phyloP scores from a whole-genome alignment of 2,797 vertebrate genomes.

The Silurus aristotelis region DNA sequence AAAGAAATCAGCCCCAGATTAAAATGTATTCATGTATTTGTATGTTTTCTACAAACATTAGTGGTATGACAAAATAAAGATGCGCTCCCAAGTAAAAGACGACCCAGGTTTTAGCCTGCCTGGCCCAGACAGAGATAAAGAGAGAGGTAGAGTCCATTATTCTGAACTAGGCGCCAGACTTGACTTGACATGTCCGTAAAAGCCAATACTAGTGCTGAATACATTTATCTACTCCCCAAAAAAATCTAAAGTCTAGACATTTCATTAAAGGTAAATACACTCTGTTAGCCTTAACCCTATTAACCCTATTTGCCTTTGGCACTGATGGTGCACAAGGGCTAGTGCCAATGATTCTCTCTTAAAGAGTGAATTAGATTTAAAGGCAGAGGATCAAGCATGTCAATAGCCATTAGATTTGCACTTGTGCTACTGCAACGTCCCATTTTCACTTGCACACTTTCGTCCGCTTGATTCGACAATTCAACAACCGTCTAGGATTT shows the following conservation, averaged over 20 bases:
- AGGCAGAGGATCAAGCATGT: slow-evolving; percentile 75
- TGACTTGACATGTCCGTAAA: slow-evolving; percentile 37
- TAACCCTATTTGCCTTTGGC: slow-evolving; percentile 63
- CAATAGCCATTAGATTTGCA: slow-evolving; percentile 70
- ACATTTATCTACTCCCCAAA: slow-evolving; percentile 42
- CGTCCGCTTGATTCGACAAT: slow-evolving; percentile 3
- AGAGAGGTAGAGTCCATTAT: slow-evolving; percentile 30
- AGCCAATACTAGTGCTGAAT: slow-evolving; percentile 52
- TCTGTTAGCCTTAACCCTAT: slow-evolving; percentile 56
- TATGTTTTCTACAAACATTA: not conserved
- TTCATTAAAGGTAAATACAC: slow-evolving; percentile 60
- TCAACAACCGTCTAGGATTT: not conserved
- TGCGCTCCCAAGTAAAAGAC: not conserved
- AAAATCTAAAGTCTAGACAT: slow-evolving; percentile 46
- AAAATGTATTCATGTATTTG: not conserved
- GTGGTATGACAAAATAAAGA: not conserved
- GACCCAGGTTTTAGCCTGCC: not conserved
- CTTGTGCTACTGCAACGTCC: slow-evolving; percentile 38
- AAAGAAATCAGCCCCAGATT: not conserved
- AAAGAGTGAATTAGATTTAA: slow-evolving; percentile 71
- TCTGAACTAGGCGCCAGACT: slow-evolving; percentile 21
- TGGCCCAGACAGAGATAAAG: not conserved
- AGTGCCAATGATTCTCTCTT: slow-evolving; percentile 63
- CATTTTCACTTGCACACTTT: slow-evolving; percentile 22
- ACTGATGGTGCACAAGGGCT: slow-evolving; percentile 55